A percentile compares a stretch with the other conserved stretches of the same genome.
These are phyloP conservation scores for Selenia dentaria DNA, from an alignment of 2,888 invertebrate species.

Conservation along the genomic window DNA sequence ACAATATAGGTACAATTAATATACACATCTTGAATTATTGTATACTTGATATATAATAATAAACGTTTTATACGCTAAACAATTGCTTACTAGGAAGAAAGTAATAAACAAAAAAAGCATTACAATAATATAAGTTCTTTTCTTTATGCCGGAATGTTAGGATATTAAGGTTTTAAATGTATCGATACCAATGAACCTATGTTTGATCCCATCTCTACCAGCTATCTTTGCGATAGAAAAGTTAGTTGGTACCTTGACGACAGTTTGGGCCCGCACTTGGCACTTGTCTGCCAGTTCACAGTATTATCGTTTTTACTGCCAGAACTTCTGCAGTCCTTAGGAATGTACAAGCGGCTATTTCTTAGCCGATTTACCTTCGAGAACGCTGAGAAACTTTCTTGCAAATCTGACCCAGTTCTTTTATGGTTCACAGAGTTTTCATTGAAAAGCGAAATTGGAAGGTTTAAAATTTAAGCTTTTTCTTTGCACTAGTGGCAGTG, in stretches of 20 bases:
- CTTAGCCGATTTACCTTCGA: slow-evolving; percentile 33
- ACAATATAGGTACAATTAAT: no score
- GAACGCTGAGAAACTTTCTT: slow-evolving; percentile 27
- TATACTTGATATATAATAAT: no score
- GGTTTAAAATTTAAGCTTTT: no score
- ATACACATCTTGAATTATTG: no score
- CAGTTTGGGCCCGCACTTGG: slow-evolving; percentile 53
- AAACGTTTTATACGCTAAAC: no score
- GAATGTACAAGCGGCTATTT: slow-evolving; percentile 21
- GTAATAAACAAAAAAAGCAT: no score
- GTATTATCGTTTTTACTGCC: slow-evolving; percentile 22
- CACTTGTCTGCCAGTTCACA: slow-evolving; percentile 40
- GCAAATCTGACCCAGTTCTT: slow-evolving; percentile 28
- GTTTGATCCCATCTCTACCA: slow-evolving; percentile 40
- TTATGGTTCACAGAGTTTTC: slow-evolving; percentile 10
- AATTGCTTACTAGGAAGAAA: no score
- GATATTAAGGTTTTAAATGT: no score
- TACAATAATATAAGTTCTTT: no score
- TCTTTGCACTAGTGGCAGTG: no score
- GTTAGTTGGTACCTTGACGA: slow-evolving; percentile 70
- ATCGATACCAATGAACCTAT: slow-evolving; percentile 5
- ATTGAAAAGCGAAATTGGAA: slow-evolving; percentile 5
- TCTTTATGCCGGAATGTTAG: no score
- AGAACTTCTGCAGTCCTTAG: slow-evolving; percentile 16
- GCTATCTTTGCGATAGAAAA: slow-evolving; percentile 51